A percentile compares a stretch with the other conserved stretches of the same genome.
Evolutionary conservation across 2,888 invertebrate species (phyloP).

Genomic region (Brachyptera risi): DNA sequence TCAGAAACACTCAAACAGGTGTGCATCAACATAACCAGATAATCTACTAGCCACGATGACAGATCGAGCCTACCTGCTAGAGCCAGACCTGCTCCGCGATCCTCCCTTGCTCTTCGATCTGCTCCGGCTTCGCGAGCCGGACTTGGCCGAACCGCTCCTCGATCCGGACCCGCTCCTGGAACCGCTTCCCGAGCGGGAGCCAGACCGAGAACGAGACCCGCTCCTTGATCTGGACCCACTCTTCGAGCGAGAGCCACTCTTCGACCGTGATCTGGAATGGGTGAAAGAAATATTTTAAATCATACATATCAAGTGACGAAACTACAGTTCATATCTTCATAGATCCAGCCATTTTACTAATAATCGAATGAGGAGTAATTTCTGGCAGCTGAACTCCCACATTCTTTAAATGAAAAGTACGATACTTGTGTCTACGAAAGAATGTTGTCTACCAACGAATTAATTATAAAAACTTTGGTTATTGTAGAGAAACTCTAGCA

Average conservation of each 20-base stretch:
- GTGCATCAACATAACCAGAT: background rate
- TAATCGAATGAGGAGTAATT: too few species aligned
- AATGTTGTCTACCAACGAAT: too few species aligned
- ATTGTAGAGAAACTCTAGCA: too few species aligned
- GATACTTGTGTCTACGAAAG: too few species aligned
- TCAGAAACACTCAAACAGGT: background rate
- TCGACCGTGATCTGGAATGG: slow-evolving; percentile 47
- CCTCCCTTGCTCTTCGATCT: slow-evolving; percentile 40
- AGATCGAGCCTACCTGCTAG: background rate
- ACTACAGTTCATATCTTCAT: too few species aligned
- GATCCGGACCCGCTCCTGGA: slow-evolving; percentile 34
- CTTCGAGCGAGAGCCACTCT: slow-evolving; percentile 36
- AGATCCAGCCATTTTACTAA: too few species aligned
- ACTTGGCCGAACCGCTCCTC: slow-evolving; percentile 35
- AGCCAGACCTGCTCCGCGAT: slow-evolving; percentile 41
- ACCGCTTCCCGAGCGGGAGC: slow-evolving; percentile 36
- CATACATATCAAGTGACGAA: too few species aligned
- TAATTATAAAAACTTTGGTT: too few species aligned
- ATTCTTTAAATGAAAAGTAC: too few species aligned
- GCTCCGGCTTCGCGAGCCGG: slow-evolving; percentile 36
- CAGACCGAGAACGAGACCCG: slow-evolving; percentile 51
- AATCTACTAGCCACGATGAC: too few species aligned
- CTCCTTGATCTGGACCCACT: slow-evolving; percentile 31
- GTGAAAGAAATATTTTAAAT: too few species aligned
- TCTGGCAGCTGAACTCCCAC: too few species aligned